These are phyloP conservation scores for Acipenser transmontanus DNA, from an alignment of 2,797 vertebrate species.

Conservation along the genomic window DNA sequence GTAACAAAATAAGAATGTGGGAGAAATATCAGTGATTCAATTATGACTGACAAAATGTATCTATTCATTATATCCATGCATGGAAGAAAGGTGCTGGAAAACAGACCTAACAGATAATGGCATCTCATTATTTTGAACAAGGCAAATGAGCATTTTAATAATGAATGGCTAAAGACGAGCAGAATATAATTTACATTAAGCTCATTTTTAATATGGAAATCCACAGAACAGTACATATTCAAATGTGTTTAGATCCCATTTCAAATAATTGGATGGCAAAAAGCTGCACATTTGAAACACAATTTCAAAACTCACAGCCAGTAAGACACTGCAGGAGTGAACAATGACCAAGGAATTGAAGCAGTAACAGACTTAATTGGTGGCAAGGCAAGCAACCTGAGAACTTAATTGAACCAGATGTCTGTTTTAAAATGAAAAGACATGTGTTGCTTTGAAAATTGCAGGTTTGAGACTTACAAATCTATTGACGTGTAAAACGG, in stretches of 20 bases:
- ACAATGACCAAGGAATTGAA: no score
- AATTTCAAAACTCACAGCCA: no score
- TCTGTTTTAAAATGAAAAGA: no score
- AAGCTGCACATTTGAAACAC: no score
- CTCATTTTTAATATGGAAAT: constrained; percentile 18
- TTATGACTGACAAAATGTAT: constrained; percentile 27
- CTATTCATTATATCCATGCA: constrained; percentile 29
- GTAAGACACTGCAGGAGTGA: no score
- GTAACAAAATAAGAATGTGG: constrained; percentile 25
- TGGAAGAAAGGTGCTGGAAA: constrained; percentile 18
- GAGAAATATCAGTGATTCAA: constrained; percentile 32
- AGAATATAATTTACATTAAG: constrained; percentile 24
- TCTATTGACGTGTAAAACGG: no score
- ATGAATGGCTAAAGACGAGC: constrained; percentile 9
- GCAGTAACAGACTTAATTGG: no score
- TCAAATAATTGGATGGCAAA: constrained; percentile 8
- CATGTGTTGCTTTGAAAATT: no score
- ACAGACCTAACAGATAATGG: constrained; percentile 28
- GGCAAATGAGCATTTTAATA: constrained; percentile 22
- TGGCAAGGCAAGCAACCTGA: no score
- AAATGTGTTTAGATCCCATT: constrained; percentile 19
- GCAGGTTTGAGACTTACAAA: no score
- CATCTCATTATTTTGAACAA: constrained; percentile 28
- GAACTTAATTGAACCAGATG: no score
- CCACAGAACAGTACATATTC: constrained; percentile 19